Evolutionary conservation across 2,888 invertebrate species (phyloP).

Genomic region (Baronia brevicornis): DNA sequence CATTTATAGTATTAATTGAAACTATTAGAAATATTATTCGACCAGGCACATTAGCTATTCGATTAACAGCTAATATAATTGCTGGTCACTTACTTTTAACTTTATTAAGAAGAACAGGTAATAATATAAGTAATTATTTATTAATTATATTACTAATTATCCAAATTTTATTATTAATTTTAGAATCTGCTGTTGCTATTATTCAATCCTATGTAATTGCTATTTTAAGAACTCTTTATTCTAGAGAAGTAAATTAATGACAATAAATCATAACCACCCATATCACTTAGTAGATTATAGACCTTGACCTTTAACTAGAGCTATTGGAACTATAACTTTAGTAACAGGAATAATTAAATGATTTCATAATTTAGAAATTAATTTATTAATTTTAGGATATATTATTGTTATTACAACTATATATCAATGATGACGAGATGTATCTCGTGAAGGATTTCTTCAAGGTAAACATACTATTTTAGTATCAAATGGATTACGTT

Average conservation of each 20-base stretch:
- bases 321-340: slow-evolving; percentile 74
- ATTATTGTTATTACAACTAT: slow-evolving; percentile 65
- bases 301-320: slow-evolving; percentile 78
- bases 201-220: slow-evolving; percentile 82
- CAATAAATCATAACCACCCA: slow-evolving; percentile 73
- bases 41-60: slow-evolving; percentile 80
- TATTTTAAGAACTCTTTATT: slow-evolving; percentile 79
- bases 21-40: slow-evolving; percentile 83
- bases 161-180: slow-evolving; percentile 69
- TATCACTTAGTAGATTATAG: slow-evolving; percentile 80
- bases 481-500: slow-evolving; percentile 76
- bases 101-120: slow-evolving; percentile 62
- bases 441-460: slow-evolving; percentile 79
- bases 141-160: slow-evolving; percentile 48
- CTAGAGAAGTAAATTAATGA: slow-evolving; percentile 80
- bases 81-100: slow-evolving; percentile 82
- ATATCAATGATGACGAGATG: slow-evolving; percentile 83
- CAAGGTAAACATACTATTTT: slow-evolving; percentile 79
- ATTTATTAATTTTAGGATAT: slow-evolving; percentile 69
- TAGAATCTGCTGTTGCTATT: slow-evolving; percentile 77
- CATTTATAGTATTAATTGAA: slow-evolving; percentile 85
- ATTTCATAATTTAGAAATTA: slow-evolving; percentile 74
- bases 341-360: slow-evolving; percentile 77
- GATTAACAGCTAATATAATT: slow-evolving; percentile 85
- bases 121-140: slow-evolving; percentile 32